phyloP scores from a whole-genome alignment of 2,888 invertebrate genomes.

The Amblyteles armatorius region DNA sequence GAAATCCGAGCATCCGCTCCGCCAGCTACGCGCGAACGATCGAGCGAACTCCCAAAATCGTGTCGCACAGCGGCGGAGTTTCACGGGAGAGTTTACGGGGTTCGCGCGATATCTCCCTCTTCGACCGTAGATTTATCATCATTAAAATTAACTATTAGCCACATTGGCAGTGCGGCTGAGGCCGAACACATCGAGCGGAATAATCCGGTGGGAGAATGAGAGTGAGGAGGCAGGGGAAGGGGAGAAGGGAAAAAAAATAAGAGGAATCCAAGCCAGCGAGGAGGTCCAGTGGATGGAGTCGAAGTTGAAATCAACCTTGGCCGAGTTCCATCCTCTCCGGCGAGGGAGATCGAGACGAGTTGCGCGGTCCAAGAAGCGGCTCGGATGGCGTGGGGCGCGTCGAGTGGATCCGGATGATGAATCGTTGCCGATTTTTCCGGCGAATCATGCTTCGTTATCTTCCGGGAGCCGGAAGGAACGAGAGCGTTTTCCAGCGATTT shows the following conservation, averaged over 20 bases:
- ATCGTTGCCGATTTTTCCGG: slow-evolving; percentile 56
- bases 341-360: slow-evolving; percentile 25
- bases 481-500: slow-evolving; percentile 5
- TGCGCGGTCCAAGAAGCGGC: not conserved
- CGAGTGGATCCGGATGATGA: slow-evolving; percentile 52
- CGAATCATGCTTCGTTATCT: slow-evolving; percentile 46
- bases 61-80: not conserved
- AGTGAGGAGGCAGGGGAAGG: slow-evolving; percentile 21
- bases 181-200: slow-evolving; percentile 42
- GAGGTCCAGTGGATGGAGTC: slow-evolving; percentile 50
- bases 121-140: slow-evolving; percentile 32
- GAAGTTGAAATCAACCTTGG: slow-evolving; percentile 54
- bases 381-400: slow-evolving; percentile 10
- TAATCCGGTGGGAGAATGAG: not conserved
- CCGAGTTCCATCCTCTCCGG: slow-evolving; percentile 48
- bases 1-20: slow-evolving; percentile 41
- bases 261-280: slow-evolving; percentile 16
- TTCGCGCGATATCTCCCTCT: not conserved
- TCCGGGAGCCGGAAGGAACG: slow-evolving; percentile 14
- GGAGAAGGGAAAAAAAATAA: slow-evolving; percentile 21
- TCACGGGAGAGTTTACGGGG: not conserved
- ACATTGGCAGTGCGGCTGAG: slow-evolving; percentile 37
- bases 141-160: slow-evolving; percentile 54
- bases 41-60: slow-evolving; percentile 25
- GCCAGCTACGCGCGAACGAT: not conserved